phyloP scores from a whole-genome alignment of 2,797 vertebrate genomes.

The Salmo trutta region DNA sequence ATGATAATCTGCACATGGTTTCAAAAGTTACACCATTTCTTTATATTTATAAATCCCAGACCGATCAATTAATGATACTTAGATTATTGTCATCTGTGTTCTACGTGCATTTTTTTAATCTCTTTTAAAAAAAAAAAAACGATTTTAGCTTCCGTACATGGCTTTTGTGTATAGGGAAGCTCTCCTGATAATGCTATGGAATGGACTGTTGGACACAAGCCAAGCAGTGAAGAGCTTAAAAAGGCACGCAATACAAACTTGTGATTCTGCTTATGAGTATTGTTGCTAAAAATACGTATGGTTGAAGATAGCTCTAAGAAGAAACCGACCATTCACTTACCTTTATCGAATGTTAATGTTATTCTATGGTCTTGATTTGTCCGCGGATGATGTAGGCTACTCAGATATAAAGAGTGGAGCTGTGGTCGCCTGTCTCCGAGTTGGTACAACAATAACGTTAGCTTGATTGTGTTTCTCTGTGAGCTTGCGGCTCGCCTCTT shows the following conservation, averaged over 20 bases:
- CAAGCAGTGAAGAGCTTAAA: neutral
- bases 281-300: neutral
- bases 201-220: neutral
- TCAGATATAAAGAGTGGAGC: conserved; percentile 4
- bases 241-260: neutral
- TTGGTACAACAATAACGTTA: neutral
- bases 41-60: neutral
- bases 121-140: neutral
- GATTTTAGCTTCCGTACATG: neutral
- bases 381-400: neutral
- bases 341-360: neutral
- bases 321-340: conserved; percentile 5
- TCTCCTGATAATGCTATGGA: no score
- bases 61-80: no score
- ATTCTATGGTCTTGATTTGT: neutral
- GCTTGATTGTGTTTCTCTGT: neutral
- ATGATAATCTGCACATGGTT: neutral
- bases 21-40: neutral
- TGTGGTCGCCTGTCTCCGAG: neutral
- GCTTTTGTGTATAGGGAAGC: neutral
- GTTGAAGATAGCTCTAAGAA: neutral
- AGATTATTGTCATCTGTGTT: neutral
- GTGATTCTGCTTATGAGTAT: neutral
- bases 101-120: neutral
- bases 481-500: neutral